Percentiles rank a stretch among this genome's conserved stretches.
Conservation (phyloP, 2,888 invertebrate genomes). For the Baccha elongata region DNA sequence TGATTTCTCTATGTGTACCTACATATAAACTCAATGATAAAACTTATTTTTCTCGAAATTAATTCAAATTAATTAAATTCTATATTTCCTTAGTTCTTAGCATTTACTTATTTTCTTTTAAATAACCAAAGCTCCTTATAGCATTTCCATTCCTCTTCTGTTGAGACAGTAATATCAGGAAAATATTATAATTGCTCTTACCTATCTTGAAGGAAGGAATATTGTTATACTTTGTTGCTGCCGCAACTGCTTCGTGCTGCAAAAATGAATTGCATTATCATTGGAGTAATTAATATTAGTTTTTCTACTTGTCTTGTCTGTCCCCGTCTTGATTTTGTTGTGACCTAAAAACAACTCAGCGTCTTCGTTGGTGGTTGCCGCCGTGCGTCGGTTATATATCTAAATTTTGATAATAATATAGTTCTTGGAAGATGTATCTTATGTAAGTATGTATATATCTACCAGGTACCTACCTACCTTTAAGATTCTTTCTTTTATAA, state of each 20-base stretch:
- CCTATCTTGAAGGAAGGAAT: slow-evolving; percentile 58
- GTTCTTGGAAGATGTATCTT: slow-evolving; percentile 8
- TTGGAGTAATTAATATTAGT: slow-evolving; percentile 73
- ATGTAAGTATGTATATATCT: not conserved
- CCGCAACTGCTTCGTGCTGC: slow-evolving; percentile 42
- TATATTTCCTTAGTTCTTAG: too few relatives aligned
- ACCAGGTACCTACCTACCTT: not conserved
- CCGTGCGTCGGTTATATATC: not conserved
- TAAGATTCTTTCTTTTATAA: slow-evolving; percentile 46
- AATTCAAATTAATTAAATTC: too few relatives aligned
- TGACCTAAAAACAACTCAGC: slow-evolving; percentile 27
- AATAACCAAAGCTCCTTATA: too few relatives aligned
- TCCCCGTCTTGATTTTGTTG: slow-evolving; percentile 8
- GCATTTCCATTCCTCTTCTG: too few relatives aligned
- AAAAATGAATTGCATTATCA: slow-evolving; percentile 70
- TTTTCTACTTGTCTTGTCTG: slow-evolving; percentile 3
- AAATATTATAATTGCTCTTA: slow-evolving; percentile 69
- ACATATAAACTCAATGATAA: too few relatives aligned
- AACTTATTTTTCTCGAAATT: too few relatives aligned
- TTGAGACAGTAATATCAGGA: too few relatives aligned
- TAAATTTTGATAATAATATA: slow-evolving; percentile 20
- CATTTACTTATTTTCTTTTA: too few relatives aligned
- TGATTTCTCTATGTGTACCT: too few relatives aligned
- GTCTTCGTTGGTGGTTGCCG: not conserved
- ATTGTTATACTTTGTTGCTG: slow-evolving; percentile 21